A percentile compares a stretch with the other conserved stretches of the same genome.
These are phyloP conservation scores for Polymixis flavicincta DNA, from an alignment of 2,888 invertebrate genomes.

Conservation along the genomic window DNA sequence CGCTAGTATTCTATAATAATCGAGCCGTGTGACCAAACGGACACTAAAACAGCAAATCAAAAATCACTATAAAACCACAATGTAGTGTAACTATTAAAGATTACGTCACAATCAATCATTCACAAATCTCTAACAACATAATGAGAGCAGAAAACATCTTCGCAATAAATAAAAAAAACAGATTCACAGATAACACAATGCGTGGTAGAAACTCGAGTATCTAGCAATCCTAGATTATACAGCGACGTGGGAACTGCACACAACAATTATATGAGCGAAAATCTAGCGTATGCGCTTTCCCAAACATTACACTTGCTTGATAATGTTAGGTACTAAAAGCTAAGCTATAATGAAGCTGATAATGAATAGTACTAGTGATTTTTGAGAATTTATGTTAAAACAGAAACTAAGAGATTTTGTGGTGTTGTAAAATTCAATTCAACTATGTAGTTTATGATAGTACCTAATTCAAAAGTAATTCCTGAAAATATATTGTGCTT, in stretches of 20 bases:
- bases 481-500: too few relatives aligned
- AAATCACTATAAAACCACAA: slow-evolving; percentile 3
- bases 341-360: slow-evolving; percentile 1
- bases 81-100: not conserved
- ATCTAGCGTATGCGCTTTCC: slow-evolving; percentile 63
- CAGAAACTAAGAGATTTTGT: too few relatives aligned
- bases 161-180: slow-evolving; percentile 47
- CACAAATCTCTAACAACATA: slow-evolving; percentile 24
- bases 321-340: slow-evolving; percentile 13
- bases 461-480: too few relatives aligned
- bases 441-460: too few relatives aligned
- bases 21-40: not conserved
- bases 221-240: slow-evolving; percentile 60
- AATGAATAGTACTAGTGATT: too few relatives aligned
- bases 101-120: slow-evolving; percentile 49
- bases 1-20: not conserved
- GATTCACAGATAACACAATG: slow-evolving; percentile 57
- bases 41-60: not conserved
- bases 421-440: too few relatives aligned
- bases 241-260: slow-evolving; percentile 66
- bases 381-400: too few relatives aligned
- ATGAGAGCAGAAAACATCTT: slow-evolving; percentile 47
- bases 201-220: slow-evolving; percentile 57
- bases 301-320: slow-evolving; percentile 55
- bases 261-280: slow-evolving; percentile 63